A percentile compares a stretch with the other conserved stretches of the same genome.
phyloP scores from a whole-genome alignment of 2,797 vertebrate genomes.

The Hyperoplus immaculatus region DNA sequence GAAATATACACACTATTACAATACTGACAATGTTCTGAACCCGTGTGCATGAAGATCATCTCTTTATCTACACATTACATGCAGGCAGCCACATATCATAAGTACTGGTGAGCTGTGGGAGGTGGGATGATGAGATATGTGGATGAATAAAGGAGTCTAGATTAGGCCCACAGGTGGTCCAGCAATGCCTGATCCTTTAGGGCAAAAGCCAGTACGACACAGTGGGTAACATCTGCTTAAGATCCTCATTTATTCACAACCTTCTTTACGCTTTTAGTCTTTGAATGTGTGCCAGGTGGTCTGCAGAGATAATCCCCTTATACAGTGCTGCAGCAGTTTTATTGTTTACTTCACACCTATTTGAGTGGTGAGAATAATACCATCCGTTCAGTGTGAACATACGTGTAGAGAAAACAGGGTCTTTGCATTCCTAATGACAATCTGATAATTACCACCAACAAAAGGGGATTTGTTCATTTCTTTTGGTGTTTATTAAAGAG shows the following conservation, averaged over 20 bases:
- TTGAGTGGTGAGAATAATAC: neutral
- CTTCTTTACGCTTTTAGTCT: slow-evolving; percentile 18
- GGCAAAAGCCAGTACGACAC: slow-evolving; percentile 30
- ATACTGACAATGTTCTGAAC: slow-evolving; percentile 8
- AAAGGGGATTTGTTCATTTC: neutral
- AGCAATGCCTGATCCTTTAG: slow-evolving; percentile 29
- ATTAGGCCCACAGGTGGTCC: slow-evolving; percentile 60
- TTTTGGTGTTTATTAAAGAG: too few relatives aligned
- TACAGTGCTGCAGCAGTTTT: neutral
- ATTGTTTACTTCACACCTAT: neutral
- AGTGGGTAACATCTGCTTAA: slow-evolving; percentile 43
- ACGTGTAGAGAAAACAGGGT: neutral
- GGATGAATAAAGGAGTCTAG: slow-evolving; percentile 49
- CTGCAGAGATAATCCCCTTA: neutral
- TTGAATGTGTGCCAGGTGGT: slow-evolving; percentile 1
- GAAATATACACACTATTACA: too few relatives aligned
- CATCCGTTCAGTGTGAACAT: neutral
- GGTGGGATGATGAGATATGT: slow-evolving; percentile 43
- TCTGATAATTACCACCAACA: neutral
- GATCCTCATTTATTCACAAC: slow-evolving; percentile 33
- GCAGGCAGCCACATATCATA: slow-evolving; percentile 23
- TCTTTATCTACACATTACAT: slow-evolving; percentile 34
- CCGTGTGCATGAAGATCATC: slow-evolving; percentile 1
- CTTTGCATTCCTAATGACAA: neutral
- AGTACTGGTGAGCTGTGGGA: slow-evolving; percentile 30